phyloP scores from a whole-genome alignment of 2,888 invertebrate genomes.

The Branchipolynoe longqiensis region DNA sequence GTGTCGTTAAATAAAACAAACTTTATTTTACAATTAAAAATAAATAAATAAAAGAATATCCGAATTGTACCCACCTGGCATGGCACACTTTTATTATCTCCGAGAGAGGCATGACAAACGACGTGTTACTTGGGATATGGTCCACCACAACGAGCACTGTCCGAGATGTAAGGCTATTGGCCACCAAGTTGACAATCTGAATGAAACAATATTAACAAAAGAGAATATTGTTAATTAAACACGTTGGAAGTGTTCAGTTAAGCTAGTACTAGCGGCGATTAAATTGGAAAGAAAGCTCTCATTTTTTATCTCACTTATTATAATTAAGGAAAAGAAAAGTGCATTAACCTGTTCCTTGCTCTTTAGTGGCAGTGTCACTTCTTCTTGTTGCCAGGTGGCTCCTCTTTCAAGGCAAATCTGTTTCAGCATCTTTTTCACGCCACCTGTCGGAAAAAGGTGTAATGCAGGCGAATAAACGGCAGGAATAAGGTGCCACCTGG shows the following conservation, averaged over 20 bases:
- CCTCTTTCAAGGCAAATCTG: conserved; percentile 73
- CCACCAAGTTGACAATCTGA: conserved; percentile 72
- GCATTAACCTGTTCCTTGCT: conserved; percentile 69
- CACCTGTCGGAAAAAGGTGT: conserved; percentile 68
- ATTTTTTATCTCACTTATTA: not conserved
- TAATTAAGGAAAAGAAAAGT: no score
- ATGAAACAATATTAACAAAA: no score
- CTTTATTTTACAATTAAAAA: no score
- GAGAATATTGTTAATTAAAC: not conserved
- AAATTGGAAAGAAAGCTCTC: no score
- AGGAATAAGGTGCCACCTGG: no score
- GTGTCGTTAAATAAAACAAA: no score
- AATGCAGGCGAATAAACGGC: no score
- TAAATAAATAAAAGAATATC: not conserved
- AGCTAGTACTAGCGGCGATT: no score
- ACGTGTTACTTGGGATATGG: conserved; percentile 80
- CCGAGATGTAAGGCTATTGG: conserved; percentile 66
- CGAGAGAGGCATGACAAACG: conserved; percentile 77
- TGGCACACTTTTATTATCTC: conserved; percentile 76
- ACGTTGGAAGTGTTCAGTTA: no score
- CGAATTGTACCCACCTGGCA: conserved; percentile 69
- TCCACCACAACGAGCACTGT: conserved; percentile 78
- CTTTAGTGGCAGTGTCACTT: conserved; percentile 72
- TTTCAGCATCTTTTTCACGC: conserved; percentile 76
- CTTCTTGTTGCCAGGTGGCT: conserved; percentile 72